Evolutionary conservation across 1,140 invertebrate genomes (phyloP), one percentile per base, ranked within the genome.

Genomic region (Kradibia gibbosae): DNA sequence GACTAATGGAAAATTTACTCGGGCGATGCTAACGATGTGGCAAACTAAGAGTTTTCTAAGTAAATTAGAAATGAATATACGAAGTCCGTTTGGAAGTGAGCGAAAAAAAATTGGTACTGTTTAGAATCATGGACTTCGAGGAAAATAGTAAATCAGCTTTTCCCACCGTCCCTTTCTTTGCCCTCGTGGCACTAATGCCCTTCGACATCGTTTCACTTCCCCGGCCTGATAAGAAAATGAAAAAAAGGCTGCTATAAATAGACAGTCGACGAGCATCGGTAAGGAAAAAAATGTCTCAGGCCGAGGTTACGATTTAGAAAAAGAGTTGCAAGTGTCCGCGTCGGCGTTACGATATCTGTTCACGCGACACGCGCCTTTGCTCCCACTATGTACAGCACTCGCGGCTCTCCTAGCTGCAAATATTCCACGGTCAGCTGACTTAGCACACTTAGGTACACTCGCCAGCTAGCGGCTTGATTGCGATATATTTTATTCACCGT

Each of bases 371-470:
- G 17, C 62, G 62, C 20, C 36, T 67, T 11, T 1, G 10, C 20
- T 45, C 71, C 5, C 11, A 31, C 3, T 11, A 10, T 25, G 25
- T n/a, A 39, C 45, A 28, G 31, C 31, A 4, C 31, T 28, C 28
- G 3, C 1, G 36, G 22, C 48, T 20, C 22, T 60, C n/a, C 53
- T 36, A 10, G 13, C 48, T 28, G 77, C 22, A 80, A 73, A 72
- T 73, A 80, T 72, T 73, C 67, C 70, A 73, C 53, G 78, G 70
- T 60, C 67, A 80, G 78, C 53, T 80, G 70, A 60, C 22, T 60
- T n/a, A n/a, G n/a, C 15, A 25, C 34, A n/a, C 11, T 8, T 22
- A 25, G n/a, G 39, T 42, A 15, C 57, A 13, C 25, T 65, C 45
- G 28, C 39, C 25, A 36, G 36, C 34, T n/a, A n/a, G 34, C 11